Evolutionary conservation across 2,113 vertebrate genomes (phyloP), one percentile per base, ranked within the genome.

Genomic region (Ceuthmochares aereus): DNA sequence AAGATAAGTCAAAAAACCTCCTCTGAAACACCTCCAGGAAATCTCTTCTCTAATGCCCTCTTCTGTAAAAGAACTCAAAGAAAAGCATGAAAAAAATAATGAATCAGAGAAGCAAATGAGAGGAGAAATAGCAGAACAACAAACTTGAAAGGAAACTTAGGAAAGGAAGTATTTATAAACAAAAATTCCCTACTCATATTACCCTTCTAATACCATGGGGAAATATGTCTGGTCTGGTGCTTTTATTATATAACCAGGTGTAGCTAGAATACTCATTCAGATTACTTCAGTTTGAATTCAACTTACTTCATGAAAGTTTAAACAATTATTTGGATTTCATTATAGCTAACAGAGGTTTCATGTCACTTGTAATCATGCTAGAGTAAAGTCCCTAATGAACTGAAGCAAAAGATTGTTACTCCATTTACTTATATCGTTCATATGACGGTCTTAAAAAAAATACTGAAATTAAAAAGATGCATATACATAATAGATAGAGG

Each of bases 301-400:
- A 8, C 15, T 94, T 81, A 89, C 80, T 91, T 92, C 72, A 92
- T 94, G 51, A 74, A 95, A 94, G 9, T 95, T 94, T 91, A 81
- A 96, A 90, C 45, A 74, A 62, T 58, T 74, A 70, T 91, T 86
- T 76, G n/a, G 8, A 25, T 81, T 95, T 94, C 91, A 42, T 87
- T 77, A 77, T 49, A 79, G 55, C 45, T 93, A 89, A 95, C 90
- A 96, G 87, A 36, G 32, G 89, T 92, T 94, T 95, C 87, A 87
- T 87, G 84, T 92, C 59, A 40, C 67, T 76, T 40, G 18, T 47
- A 74, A 89, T 67, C 81, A 62, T 40, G 34, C 59, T 70, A 49
- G 36, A 60, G 14, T 40, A 6, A 73, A 63, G n/a, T 42, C 93
- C 45, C 59, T 30, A 51, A 58, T 72, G 68, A 86, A 80, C 43